A percentile compares a stretch with the other conserved stretches of the same genome.
Evolutionary conservation across 2,797 vertebrate genomes (phyloP).

Genomic region (Clarias fuscus): DNA sequence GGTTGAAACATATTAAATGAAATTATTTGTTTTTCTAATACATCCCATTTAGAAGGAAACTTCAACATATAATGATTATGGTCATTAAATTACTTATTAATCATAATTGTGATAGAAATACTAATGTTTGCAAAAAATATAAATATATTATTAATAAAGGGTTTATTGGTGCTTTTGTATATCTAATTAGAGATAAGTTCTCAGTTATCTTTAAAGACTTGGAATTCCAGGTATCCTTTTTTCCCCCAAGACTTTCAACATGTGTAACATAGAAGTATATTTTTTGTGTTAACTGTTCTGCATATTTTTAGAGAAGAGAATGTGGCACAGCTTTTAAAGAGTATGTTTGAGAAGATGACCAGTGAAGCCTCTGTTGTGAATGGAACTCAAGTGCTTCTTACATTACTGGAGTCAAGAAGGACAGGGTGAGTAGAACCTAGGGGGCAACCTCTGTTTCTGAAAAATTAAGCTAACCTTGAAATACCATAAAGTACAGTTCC

Average conservation of each 20-base stretch:
- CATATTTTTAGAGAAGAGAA: conserved; percentile 82
- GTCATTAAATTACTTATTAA: background rate
- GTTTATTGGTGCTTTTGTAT: background rate
- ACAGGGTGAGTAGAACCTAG: conserved; percentile 73
- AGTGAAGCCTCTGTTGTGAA: conserved; percentile 90
- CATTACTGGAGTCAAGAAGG: conserved; percentile 90
- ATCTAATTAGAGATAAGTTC: background rate
- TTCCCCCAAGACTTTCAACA: background rate
- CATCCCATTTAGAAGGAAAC: background rate
- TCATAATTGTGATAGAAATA: background rate
- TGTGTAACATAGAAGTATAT: background rate
- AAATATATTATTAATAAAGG: too few relatives aligned
- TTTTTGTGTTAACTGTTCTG: background rate
- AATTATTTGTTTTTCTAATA: background rate
- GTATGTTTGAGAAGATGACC: conserved; percentile 90
- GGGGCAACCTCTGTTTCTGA: too few relatives aligned
- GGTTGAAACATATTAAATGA: background rate
- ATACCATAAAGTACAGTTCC: too few relatives aligned
- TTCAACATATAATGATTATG: background rate
- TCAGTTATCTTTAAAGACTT: background rate
- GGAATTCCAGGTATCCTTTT: too few relatives aligned
- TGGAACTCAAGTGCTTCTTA: conserved; percentile 93
- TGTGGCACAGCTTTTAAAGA: conserved; percentile 89
- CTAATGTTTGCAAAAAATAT: background rate
- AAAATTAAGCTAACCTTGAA: too few relatives aligned